Evolutionary conservation across 2,113 vertebrate genomes (phyloP), one percentile per base, ranked within the genome.

Genomic region (Ptychochromis oligacanthus): DNA sequence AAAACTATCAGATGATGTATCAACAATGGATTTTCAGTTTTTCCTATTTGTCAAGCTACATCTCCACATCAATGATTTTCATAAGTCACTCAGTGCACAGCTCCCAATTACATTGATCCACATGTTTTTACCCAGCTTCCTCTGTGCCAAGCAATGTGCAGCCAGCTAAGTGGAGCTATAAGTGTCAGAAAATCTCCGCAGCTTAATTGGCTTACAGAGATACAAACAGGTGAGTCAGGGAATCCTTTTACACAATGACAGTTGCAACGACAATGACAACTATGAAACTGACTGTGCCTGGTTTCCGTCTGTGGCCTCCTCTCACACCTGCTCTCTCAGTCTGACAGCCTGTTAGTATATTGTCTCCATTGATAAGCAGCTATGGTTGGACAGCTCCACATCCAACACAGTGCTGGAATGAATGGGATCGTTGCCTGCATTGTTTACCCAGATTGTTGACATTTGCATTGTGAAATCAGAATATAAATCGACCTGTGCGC

Each of bases 191-290:
- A 93, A 93, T 93, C 93, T 92, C 80, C 79, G 67, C 75, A 28
- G 31, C 70, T 80, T 94, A 95, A 95, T 92, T 92, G 94, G 95
- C 74, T 95, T 95, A 95, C 75, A 86, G 81, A 85, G 91, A 95
- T 85, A 91, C 88, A 91, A 92, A 92, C 90, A 95, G 90, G 88
- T 94, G 93, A 94, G 93, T 94, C 93, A 92, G 86, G 80, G 86
- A 94, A 95, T 93, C 92, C 86, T 75, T 94, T 93, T 94, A 94
- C 82, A 92, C 88, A 92, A 86, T 85, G 80, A 91, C 84, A 46
- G 79, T 59, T 75, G 61, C 84, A 87, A 91, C 87, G 89, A 92
- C 86, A 85, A 86, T 80, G 26, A 59, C 81, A 60, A 40, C 65
- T 13, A 40, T 2, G 24, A 82, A 59, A 65, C 75, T 40, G 59